Conservation (phyloP, 2,888 invertebrate species). For the Philonicus albiceps region DNA sequence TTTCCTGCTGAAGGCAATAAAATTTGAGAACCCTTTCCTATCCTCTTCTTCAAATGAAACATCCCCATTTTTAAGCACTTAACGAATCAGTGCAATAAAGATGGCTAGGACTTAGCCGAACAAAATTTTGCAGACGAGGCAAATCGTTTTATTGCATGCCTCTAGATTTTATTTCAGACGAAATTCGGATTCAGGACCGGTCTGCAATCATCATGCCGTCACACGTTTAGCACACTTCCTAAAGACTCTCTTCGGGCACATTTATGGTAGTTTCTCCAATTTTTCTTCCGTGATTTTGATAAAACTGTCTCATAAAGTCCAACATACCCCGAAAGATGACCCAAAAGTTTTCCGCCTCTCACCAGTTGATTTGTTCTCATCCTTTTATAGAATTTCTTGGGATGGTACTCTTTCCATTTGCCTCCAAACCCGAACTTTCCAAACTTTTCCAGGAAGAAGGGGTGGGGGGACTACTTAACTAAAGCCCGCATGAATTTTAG, state of each 20-base stretch:
- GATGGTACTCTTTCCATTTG: neutral
- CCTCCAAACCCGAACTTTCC: neutral
- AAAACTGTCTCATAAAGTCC: neutral
- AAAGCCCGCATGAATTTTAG: neutral
- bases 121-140: neutral
- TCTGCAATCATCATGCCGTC: neutral
- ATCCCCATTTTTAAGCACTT: neutral
- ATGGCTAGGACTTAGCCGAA: neutral
- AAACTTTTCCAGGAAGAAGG: neutral
- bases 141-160: neutral
- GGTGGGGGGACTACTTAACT: neutral
- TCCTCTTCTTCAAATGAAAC: neutral
- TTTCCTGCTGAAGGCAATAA: neutral
- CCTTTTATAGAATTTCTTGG: neutral
- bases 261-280: neutral
- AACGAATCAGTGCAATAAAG: neutral
- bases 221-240: neutral
- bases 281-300: neutral
- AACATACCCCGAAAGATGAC: neutral
- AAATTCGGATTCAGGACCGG: neutral
- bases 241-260: neutral
- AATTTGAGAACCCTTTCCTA: neutral
- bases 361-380: neutral
- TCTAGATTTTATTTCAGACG: neutral
- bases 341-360: neutral